Evolutionary conservation across 2,888 invertebrate species (phyloP), one percentile per base, ranked within the genome.

Genomic region (Melieria crassipennis): DNA sequence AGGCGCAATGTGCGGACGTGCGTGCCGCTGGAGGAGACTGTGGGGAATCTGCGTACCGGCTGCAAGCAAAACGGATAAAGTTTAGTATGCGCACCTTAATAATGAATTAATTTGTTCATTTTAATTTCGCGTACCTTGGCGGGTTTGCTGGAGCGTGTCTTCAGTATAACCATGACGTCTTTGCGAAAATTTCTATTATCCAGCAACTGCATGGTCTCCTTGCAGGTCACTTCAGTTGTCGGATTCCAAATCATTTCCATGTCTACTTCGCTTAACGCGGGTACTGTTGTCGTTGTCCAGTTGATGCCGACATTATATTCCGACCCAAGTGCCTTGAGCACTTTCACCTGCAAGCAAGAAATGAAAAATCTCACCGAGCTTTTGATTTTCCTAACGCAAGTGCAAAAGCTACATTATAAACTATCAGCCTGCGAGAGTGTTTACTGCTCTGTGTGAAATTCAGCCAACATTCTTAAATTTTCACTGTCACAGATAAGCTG

Each of bases 161-260:
- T 92, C 13, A 92, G 88, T 7, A 90, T 89, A 5, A 92, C 85
- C 76, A 90, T 88, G 5, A 93, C 88, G 80, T 93, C 92, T 86
- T 91, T 91, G 80, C 91, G 89, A 65, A 92, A 90, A 76, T 90
- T 89, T 70, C 89, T 88, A 73, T 89, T 90, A 84, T 92, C 91
- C 1, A 89, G 89, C 62, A 93, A 87, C 68, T 92, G 89, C 52
- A 91, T 85, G 0, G 89, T 89, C 78, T 92, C 91, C 73, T 92
- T 88, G 80, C 90, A 89, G 4, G 89, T 88, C 7, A 90, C 89
- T 48, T 88, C 88, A 75, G 89, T 87, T 13, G 80, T 83, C 0
- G 94, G 93, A 7, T 85, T 89, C 94, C 94, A 94, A 30, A 84
- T 82, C 79, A 94, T 86, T 56, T 89, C 89, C 77, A 94, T 86